Evolutionary conservation across 2,888 invertebrate genomes (phyloP).

Genomic region (Temnothorax rugatulus): DNA sequence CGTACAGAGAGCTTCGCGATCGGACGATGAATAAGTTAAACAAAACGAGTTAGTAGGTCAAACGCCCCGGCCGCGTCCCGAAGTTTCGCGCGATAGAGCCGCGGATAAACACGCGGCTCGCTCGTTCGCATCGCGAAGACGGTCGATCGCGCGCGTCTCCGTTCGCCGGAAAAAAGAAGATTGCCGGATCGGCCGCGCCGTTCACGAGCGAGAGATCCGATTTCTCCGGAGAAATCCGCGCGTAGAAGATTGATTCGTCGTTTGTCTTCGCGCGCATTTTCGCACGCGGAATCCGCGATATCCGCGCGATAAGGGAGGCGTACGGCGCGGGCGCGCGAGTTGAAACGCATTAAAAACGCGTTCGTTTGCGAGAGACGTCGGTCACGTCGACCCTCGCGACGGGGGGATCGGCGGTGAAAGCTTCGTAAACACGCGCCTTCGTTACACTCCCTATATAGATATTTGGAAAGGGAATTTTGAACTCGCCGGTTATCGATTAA

Average conservation of each 20-base stretch:
- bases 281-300: slow-evolving; percentile 10
- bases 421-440: slow-evolving; percentile 45
- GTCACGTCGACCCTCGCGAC: neutral
- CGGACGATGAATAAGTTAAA: slow-evolving; percentile 53
- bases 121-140: neutral
- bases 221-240: slow-evolving; percentile 1
- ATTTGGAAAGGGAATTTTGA: slow-evolving; percentile 58
- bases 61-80: slow-evolving; percentile 21
- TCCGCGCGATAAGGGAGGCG: too few species aligned
- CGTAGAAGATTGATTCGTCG: neutral
- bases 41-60: slow-evolving; percentile 58
- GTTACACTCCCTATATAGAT: slow-evolving; percentile 48
- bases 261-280: neutral
- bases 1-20: neutral
- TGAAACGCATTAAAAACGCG: neutral
- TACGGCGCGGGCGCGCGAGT: too few species aligned
- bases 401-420: neutral
- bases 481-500: slow-evolving; percentile 55
- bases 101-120: slow-evolving; percentile 25
- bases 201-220: neutral
- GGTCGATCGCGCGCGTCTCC: slow-evolving; percentile 4
- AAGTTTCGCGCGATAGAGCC: slow-evolving; percentile 49
- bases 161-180: neutral
- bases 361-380: neutral
- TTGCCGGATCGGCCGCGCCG: neutral